Evolutionary conservation across 1,140 invertebrate species (phyloP), one percentile per base, ranked within the genome.

Genomic region (Megalopta genalis): DNA sequence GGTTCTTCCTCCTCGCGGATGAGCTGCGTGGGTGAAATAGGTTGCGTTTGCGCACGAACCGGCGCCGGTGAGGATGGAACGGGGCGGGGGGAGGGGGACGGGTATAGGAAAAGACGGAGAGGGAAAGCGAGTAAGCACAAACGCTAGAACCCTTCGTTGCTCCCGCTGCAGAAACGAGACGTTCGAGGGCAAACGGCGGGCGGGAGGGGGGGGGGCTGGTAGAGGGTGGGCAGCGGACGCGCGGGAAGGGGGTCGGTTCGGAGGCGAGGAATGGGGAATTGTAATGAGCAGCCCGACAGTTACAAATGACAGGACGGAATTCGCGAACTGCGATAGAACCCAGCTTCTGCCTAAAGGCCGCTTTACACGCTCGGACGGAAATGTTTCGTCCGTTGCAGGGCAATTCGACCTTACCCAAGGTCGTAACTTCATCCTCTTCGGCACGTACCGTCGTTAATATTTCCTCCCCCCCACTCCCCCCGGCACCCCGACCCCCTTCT

Each of bases 241-340:
- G 82, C 79, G 84, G 75, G 82, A 60, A 78, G 80, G 76, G 81
- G 86, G 83, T 67, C 73, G 73, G 86, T 88, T 90, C 85, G 69
- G 80, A 85, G 81, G 76, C 88, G 88, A 91, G 90, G 92, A 92
- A 93, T 91, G 92, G 92, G 91, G 91, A 93, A 93, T 93, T 93
- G 92, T 93, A 93, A 93, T 93, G 92, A 93, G 92, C 92, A 93
- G 88, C 89, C 90, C 87, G 92, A 93, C 92, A 93, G 92, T 93
- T 93, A 93, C 92, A 93, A 93, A 93, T 93, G 92, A 93, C 91
- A 92, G 92, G 91, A 92, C 90, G 91, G 91, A 93, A 93, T 93
- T 93, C 92, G 91, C 92, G 91, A 91, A 91, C 91, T 90, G 90
- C 88, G 92, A 92, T 92, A 91, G 90, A 92, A 91, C 86, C 90